Evolutionary conservation across 2,888 invertebrate species (phyloP).

Genomic region (Tanypteryx hageni): DNA sequence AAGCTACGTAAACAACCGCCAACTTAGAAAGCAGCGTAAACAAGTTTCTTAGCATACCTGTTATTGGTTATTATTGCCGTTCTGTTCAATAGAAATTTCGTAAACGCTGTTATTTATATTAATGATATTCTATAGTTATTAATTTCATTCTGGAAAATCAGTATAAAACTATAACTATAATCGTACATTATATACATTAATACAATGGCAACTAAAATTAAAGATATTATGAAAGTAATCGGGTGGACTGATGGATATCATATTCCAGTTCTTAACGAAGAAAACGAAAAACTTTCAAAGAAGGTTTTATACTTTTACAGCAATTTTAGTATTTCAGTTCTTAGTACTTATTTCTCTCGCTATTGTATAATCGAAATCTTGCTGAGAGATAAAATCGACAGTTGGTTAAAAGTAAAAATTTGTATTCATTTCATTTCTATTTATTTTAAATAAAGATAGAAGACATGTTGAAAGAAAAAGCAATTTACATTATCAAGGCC

Average conservation of each 20-base stretch:
- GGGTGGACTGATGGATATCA: conserved; percentile 56
- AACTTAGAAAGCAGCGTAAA: no score
- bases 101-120: no score
- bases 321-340: not conserved
- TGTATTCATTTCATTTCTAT: not conserved
- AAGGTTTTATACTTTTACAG: not conserved
- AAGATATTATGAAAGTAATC: not conserved
- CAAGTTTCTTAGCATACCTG: no score
- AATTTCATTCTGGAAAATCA: no score
- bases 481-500: not conserved
- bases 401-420: no score
- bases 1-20: no score
- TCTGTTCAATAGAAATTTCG: no score
- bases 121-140: no score
- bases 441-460: not conserved
- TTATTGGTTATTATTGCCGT: no score
- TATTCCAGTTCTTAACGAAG: conserved; percentile 40
- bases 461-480: conserved; percentile 47
- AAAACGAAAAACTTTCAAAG: not conserved
- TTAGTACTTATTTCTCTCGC: not conserved
- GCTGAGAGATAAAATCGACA: not conserved
- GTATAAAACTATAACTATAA: no score
- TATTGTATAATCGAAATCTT: not conserved
- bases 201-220: not conserved
- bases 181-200: no score